Evolutionary conservation across 2,113 vertebrate genomes (phyloP).

Genomic region (Hippocampus comes): DNA sequence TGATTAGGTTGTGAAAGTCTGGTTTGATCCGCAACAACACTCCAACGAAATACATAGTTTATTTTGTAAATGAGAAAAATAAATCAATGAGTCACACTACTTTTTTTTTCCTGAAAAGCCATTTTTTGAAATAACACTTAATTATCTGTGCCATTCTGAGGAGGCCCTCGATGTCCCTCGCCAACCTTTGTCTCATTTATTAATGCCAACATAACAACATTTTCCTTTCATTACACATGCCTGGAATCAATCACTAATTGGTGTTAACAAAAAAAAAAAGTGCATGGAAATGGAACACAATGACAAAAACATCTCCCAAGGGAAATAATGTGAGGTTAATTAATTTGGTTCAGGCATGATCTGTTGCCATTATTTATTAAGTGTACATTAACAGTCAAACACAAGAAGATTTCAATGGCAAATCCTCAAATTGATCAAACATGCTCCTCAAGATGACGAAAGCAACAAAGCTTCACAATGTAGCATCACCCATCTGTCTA

Average conservation of each 20-base stretch:
- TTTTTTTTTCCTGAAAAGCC: conserved; percentile 25
- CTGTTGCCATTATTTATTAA: not conserved
- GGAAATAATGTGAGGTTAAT: not conserved
- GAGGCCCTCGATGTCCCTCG: conserved; percentile 31
- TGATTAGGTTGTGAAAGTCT: conserved; percentile 55
- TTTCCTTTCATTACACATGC: not conserved
- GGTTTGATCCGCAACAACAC: conserved; percentile 47
- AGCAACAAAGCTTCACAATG: too few relatives aligned
- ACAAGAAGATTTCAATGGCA: not conserved
- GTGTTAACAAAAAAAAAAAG: not conserved
- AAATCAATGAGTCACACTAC: conserved; percentile 38
- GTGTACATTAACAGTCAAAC: not conserved
- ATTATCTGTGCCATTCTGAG: conserved; percentile 51
- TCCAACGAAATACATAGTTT: conserved; percentile 40
- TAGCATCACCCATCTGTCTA: too few relatives aligned
- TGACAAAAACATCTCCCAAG: not conserved
- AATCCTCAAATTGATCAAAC: not conserved
- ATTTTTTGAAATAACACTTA: conserved; percentile 54
- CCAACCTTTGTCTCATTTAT: conserved; percentile 14
- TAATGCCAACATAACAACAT: not conserved
- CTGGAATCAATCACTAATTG: not conserved
- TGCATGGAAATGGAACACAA: not conserved
- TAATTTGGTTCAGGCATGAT: not conserved
- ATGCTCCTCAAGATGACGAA: not conserved
- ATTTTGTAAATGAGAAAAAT: conserved; percentile 55